Evolutionary conservation across 2,888 invertebrate genomes (phyloP).

Genomic region (Andrena hattorfiana): DNA sequence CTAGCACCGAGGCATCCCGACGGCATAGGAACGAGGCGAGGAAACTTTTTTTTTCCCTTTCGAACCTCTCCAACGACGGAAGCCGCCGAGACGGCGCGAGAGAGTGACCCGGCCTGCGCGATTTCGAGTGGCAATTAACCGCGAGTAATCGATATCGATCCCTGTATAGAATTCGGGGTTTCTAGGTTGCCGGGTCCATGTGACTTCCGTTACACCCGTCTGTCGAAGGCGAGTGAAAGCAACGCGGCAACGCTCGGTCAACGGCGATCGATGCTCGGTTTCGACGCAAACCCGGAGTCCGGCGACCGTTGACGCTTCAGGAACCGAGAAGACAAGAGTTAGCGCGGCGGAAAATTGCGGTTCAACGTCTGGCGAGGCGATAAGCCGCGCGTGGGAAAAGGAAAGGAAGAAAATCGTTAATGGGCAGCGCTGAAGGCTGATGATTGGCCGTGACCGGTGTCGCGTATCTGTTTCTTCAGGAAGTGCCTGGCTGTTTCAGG

Average conservation of each 20-base stretch:
- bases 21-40: conserved; percentile 13
- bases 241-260: conserved; percentile 29
- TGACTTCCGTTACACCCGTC: conserved; percentile 78
- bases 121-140: conserved; percentile 57
- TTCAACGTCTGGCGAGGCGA: conserved; percentile 24
- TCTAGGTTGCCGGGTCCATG: conserved; percentile 81
- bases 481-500: conserved; percentile 60
- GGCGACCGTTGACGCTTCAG: neutral
- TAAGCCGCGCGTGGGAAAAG: conserved; percentile 47
- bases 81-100: conserved; percentile 9
- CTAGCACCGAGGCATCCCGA: conserved; percentile 27
- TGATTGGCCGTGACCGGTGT: conserved; percentile 78
- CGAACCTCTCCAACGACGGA: conserved; percentile 39
- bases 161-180: conserved; percentile 77
- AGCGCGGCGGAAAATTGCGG: conserved; percentile 24
- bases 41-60: conserved; percentile 61
- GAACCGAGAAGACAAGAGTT: neutral
- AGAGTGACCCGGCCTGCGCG: conserved; percentile 27
- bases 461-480: conserved; percentile 70
- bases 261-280: no score
- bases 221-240: conserved; percentile 69
- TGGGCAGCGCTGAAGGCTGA: conserved; percentile 75
- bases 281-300: neutral
- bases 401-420: conserved; percentile 66
- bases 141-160: conserved; percentile 56